These are phyloP conservation scores for Isichthys henryi DNA, from an alignment of 2,113 vertebrate species.

Conservation along the genomic window DNA sequence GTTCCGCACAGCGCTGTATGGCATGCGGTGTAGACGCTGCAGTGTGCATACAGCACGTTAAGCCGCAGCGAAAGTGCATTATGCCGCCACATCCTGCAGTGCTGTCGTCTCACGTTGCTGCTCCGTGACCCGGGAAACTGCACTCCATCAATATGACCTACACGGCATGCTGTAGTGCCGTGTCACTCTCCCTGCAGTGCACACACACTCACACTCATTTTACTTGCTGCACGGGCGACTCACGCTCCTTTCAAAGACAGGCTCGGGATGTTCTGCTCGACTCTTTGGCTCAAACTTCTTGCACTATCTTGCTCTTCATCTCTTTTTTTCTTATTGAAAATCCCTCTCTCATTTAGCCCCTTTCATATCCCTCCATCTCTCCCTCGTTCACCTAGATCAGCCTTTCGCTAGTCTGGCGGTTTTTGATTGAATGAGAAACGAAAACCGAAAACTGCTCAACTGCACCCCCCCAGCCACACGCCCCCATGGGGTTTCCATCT, in stretches of 20 bases:
- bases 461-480: not conserved
- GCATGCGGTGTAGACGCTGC: not conserved
- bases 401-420: not conserved
- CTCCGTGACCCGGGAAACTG: not conserved
- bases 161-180: not conserved
- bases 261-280: not conserved
- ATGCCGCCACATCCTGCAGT: not conserved
- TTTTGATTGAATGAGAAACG: not conserved
- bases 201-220: not conserved
- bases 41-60: not conserved
- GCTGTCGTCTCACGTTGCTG: not conserved
- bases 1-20: not conserved
- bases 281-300: not conserved
- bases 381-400: not conserved
- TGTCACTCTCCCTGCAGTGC: not conserved
- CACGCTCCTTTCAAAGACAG: not conserved
- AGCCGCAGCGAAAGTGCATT: not conserved
- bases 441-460: not conserved
- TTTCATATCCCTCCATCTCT: not conserved
- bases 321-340: not conserved
- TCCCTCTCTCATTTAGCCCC: not conserved
- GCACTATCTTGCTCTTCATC: not conserved
- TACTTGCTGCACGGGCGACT: not conserved
- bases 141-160: not conserved
- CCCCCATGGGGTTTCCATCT: constrained; percentile 4